Percentiles rank a stretch among this genome's conserved stretches.
Evolutionary conservation across 1,140 invertebrate genomes (phyloP).

Genomic region (Medauroidea extradentata): DNA sequence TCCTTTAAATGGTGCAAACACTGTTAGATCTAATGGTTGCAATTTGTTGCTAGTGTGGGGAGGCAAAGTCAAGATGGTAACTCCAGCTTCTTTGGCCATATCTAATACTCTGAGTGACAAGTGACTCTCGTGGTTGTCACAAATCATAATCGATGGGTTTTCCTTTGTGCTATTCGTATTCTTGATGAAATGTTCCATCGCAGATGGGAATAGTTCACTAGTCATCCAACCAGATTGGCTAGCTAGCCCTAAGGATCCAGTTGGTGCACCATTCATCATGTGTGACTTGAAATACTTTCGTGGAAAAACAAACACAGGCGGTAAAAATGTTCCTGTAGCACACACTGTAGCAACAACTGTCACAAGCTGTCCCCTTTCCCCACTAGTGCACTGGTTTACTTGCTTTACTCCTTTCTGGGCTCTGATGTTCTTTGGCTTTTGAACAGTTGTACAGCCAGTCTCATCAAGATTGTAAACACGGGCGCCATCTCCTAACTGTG

Average conservation of each 20-base stretch:
- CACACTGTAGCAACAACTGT: conserved; percentile 31
- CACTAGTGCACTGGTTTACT: conserved; percentile 37
- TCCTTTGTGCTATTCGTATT: conserved; percentile 9
- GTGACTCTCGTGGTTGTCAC: conserved; percentile 25
- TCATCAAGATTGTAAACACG: conserved; percentile 43
- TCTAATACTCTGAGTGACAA: conserved; percentile 7
- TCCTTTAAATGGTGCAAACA: conserved; percentile 38
- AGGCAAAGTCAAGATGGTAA: conserved; percentile 8
- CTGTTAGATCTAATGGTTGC: conserved; percentile 6
- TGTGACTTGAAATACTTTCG: conserved; percentile 3
- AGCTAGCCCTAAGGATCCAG: conserved; percentile 1
- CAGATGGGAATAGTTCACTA: conserved; percentile 7
- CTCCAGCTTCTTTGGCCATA: conserved; percentile 12
- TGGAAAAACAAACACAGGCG: conserved; percentile 32
- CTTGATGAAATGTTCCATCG: conserved; percentile 11
- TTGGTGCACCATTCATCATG: conserved; percentile 16
- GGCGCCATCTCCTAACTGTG: conserved; percentile 13
- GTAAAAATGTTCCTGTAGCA: conserved; percentile 23
- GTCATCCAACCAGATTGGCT: conserved; percentile 19
- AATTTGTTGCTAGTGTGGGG: background rate
- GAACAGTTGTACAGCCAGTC: conserved; percentile 44
- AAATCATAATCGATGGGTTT: conserved; percentile 14
- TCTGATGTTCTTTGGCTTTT: conserved; percentile 38
- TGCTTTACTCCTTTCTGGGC: conserved; percentile 35
- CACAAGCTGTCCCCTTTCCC: conserved; percentile 40